phyloP scores from a whole-genome alignment of 2,797 vertebrate genomes.

The Silurus aristotelis region DNA sequence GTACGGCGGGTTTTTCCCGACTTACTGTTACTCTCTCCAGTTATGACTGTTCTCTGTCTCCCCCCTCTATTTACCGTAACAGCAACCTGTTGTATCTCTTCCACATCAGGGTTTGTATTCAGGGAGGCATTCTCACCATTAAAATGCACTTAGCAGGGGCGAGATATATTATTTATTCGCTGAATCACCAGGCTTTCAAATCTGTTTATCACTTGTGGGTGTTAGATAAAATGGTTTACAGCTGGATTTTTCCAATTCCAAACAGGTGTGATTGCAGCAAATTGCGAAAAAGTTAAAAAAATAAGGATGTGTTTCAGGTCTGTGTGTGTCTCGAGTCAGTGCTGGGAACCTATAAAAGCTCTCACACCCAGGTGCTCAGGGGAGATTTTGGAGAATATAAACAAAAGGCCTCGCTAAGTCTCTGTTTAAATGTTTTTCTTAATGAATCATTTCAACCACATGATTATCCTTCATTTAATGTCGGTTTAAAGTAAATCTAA shows the following conservation, averaged over 20 bases:
- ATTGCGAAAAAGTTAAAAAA: conserved; percentile 56
- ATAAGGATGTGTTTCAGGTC: neutral
- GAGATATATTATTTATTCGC: conserved; percentile 59
- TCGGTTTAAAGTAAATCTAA: conserved; percentile 35
- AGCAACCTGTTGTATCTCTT: neutral
- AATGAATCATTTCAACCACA: conserved; percentile 31
- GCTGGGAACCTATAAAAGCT: conserved; percentile 64
- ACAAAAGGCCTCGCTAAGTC: conserved; percentile 53
- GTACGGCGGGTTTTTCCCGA: neutral
- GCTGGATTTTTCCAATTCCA: conserved; percentile 71
- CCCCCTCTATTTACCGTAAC: neutral
- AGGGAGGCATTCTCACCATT: conserved; percentile 62
- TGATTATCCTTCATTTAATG: conserved; percentile 38
- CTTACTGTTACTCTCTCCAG: conserved; percentile 5
- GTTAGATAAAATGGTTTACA: conserved; percentile 71
- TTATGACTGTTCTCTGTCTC: neutral
- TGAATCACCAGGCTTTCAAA: conserved; percentile 61
- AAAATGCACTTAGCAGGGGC: conserved; percentile 42
- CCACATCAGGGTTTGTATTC: conserved; percentile 21
- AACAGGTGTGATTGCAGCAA: conserved; percentile 70
- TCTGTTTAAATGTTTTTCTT: conserved; percentile 54
- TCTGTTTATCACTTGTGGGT: conserved; percentile 66
- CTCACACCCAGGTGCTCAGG: conserved; percentile 62
- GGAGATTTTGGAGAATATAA: conserved; percentile 58
- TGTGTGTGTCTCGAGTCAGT: conserved; percentile 47